phyloP scores from a whole-genome alignment of 2,888 invertebrate species.

The Lepidonotus clava region DNA sequence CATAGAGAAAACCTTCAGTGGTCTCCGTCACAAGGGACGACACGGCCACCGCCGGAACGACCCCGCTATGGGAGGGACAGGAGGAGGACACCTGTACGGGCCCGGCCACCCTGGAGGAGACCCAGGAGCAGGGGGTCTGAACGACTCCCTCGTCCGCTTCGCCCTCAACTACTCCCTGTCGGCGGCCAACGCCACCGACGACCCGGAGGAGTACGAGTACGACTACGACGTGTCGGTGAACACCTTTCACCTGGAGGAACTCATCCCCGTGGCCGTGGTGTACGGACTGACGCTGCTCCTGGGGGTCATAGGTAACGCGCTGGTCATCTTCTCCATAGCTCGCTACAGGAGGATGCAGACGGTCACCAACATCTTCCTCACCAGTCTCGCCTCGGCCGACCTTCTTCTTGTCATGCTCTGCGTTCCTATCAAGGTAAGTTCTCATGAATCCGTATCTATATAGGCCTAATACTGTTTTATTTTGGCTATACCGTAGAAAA shows the following conservation, averaged over 20 bases:
- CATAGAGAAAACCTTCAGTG: not conserved
- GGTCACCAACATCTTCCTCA: slow-evolving; percentile 86
- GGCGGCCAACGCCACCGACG: slow-evolving; percentile 6
- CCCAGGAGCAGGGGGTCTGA: not conserved
- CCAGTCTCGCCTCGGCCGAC: slow-evolving; percentile 86
- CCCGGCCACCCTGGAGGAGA: not conserved
- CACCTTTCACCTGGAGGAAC: slow-evolving; percentile 82
- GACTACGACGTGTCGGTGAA: slow-evolving; percentile 81
- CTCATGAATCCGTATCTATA: too few relatives aligned
- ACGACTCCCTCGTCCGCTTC: not conserved
- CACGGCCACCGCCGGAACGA: not conserved
- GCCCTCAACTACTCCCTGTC: not conserved
- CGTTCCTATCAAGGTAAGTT: slow-evolving; percentile 87
- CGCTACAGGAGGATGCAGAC: slow-evolving; percentile 84
- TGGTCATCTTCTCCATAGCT: slow-evolving; percentile 84
- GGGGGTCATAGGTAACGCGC: slow-evolving; percentile 84
- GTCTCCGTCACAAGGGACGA: slow-evolving; percentile 8
- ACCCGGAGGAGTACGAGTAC: slow-evolving; percentile 79
- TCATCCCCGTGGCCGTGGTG: slow-evolving; percentile 83
- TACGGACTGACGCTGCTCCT: slow-evolving; percentile 84
- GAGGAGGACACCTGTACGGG: too few relatives aligned
- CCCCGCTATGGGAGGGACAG: too few relatives aligned
- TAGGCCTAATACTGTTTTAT: too few relatives aligned
- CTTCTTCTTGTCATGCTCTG: slow-evolving; percentile 86
- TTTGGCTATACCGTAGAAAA: too few relatives aligned